phyloP scores from a whole-genome alignment of 2,888 invertebrate species.

The Morpho helenor region DNA sequence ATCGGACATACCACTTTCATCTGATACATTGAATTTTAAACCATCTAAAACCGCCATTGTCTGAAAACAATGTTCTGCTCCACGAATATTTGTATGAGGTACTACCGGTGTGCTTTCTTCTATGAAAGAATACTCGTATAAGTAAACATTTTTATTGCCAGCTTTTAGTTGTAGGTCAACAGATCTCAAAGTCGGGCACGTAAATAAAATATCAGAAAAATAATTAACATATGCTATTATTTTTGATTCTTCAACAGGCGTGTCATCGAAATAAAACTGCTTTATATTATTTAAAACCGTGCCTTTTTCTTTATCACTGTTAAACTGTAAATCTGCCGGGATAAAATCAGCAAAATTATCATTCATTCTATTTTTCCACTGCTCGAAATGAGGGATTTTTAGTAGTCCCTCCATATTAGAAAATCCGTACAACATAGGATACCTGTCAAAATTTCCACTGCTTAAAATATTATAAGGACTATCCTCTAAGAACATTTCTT shows the following conservation, averaged over 20 bases:
- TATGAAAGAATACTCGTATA: conserved; percentile 44
- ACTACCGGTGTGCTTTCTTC: conserved; percentile 34
- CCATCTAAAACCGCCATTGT: conserved; percentile 30
- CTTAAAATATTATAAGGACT: conserved; percentile 42
- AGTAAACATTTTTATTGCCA: conserved; percentile 36
- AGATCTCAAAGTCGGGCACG: conserved; percentile 35
- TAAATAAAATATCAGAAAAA: conserved; percentile 47
- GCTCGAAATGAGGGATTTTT: conserved; percentile 33
- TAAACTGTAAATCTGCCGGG: conserved; percentile 44
- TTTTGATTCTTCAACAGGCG: conserved; percentile 27
- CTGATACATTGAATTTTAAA: conserved; percentile 29
- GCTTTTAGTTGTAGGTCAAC: conserved; percentile 31
- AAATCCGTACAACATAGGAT: conserved; percentile 45
- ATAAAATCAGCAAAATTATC: conserved; percentile 49
- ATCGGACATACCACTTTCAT: conserved; percentile 22
- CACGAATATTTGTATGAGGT: conserved; percentile 36
- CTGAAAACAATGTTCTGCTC: conserved; percentile 43
- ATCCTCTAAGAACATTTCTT: conserved; percentile 38
- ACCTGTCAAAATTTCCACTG: conserved; percentile 31
- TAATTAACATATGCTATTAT: conserved; percentile 32
- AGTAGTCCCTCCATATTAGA: conserved; percentile 41
- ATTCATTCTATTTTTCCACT: conserved; percentile 44
- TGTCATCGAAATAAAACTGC: conserved; percentile 42
- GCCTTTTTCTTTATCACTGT: conserved; percentile 36
- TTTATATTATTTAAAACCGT: conserved; percentile 37